Conservation (phyloP, 1,140 invertebrate species). For the Drosophila bifasciata region DNA sequence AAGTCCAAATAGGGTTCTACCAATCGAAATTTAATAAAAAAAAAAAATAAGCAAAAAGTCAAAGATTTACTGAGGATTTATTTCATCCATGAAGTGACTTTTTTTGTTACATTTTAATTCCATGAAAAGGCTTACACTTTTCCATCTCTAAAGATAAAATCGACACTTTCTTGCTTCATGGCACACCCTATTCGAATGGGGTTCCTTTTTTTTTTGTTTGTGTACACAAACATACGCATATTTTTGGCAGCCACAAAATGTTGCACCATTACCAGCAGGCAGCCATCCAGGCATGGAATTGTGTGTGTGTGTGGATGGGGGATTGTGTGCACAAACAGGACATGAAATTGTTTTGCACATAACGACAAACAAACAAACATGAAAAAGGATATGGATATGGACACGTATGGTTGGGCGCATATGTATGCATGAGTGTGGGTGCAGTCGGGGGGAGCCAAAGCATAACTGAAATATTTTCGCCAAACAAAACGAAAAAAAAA, state of each 20-base stretch:
- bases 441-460: slow-evolving; percentile 28
- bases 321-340: slow-evolving; percentile 33
- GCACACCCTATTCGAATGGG: not conserved
- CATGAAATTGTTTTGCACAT: slow-evolving; percentile 79
- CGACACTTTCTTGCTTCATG: slow-evolving; percentile 5
- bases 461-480: slow-evolving; percentile 51
- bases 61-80: no score
- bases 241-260: slow-evolving; percentile 72
- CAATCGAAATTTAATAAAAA: not conserved
- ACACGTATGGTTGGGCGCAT: slow-evolving; percentile 1
- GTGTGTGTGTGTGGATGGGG: no score
- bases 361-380: slow-evolving; percentile 68
- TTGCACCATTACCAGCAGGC: slow-evolving; percentile 50
- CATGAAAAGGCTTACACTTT: not conserved
- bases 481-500: slow-evolving; percentile 52
- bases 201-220: not conserved
- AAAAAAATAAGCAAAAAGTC: not conserved
- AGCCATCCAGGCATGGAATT: slow-evolving; percentile 31
- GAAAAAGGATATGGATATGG: slow-evolving; percentile 42
- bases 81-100: no score
- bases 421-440: slow-evolving; percentile 27
- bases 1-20: no score
- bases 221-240: slow-evolving; percentile 53
- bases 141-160: not conserved
- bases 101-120: no score